Evolutionary conservation across 2,797 vertebrate species (phyloP).

Genomic region (Chrysocyon brachyurus): DNA sequence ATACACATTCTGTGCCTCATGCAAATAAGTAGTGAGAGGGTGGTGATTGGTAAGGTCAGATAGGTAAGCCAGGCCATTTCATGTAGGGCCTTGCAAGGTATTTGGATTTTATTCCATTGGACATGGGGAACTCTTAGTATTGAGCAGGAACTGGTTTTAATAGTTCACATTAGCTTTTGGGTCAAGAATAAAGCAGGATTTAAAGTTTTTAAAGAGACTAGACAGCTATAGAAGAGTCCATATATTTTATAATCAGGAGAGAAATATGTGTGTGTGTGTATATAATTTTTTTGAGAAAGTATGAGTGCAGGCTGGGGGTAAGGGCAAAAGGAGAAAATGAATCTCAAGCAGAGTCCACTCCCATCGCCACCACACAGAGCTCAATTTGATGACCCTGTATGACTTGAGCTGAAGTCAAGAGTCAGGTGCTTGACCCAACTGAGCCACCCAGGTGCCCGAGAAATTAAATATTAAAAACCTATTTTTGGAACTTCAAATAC

Average conservation of each 20-base stretch:
- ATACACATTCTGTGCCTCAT: not conserved
- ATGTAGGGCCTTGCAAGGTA: not conserved
- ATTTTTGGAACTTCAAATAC: not conserved
- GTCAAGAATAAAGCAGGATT: not conserved
- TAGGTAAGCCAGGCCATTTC: not conserved
- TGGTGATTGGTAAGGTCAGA: not conserved
- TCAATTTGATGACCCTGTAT: not conserved
- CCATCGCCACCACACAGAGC: not conserved
- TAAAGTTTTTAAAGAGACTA: not conserved
- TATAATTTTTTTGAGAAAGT: not conserved
- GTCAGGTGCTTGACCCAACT: not conserved
- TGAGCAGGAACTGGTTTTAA: not conserved
- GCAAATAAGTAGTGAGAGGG: not conserved
- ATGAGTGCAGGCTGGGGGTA: not conserved
- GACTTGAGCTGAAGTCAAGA: not conserved
- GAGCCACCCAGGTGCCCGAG: not conserved
- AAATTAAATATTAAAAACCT: not conserved
- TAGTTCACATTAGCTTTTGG: not conserved
- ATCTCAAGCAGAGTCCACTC: not conserved
- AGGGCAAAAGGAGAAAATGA: not conserved
- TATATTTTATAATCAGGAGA: not conserved
- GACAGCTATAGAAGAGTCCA: not conserved
- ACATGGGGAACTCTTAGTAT: not conserved
- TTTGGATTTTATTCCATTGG: not conserved
- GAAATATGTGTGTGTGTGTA: not conserved